These are phyloP conservation scores for Peromyscus eremicus DNA, from an alignment of 2,797 vertebrate genomes.

Conservation along the genomic window DNA sequence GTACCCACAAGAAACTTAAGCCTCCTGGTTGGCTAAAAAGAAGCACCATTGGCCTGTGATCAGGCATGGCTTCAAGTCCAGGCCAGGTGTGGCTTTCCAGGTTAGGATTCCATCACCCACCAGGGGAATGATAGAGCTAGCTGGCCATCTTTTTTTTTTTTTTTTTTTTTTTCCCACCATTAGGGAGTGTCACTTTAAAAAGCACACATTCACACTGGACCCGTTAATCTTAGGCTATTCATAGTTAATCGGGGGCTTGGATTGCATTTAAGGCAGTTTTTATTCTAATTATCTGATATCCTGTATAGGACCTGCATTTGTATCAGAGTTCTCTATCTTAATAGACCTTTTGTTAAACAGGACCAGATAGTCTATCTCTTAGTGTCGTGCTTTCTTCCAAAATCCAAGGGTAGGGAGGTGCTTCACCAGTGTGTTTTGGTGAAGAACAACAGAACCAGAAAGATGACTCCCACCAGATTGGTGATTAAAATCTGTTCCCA, in stretches of 20 bases:
- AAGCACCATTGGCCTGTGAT: background rate
- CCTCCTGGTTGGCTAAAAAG: background rate
- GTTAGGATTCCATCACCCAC: background rate
- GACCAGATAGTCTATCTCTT: background rate
- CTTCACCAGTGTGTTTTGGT: background rate
- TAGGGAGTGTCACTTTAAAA: background rate
- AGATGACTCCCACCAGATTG: background rate
- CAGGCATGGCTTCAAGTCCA: background rate
- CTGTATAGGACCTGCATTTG: background rate
- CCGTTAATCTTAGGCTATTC: constrained; percentile 62
- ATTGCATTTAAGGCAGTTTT: constrained; percentile 43
- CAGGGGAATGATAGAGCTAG: background rate
- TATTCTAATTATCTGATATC: constrained; percentile 65
- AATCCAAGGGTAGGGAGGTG: background rate
- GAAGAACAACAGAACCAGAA: background rate
- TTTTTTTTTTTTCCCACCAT: background rate
- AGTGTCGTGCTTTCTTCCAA: background rate
- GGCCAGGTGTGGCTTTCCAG: background rate
- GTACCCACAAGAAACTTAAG: background rate
- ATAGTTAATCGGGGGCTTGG: constrained; percentile 59
- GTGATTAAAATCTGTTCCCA: constrained; percentile 66
- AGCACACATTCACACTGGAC: background rate
- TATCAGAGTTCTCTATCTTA: background rate
- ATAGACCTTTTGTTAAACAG: background rate
- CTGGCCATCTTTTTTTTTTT: background rate